Percentiles rank a stretch among this genome's conserved stretches.
phyloP scores from a whole-genome alignment of 2,113 vertebrate species.

The Poecilia latipinna region DNA sequence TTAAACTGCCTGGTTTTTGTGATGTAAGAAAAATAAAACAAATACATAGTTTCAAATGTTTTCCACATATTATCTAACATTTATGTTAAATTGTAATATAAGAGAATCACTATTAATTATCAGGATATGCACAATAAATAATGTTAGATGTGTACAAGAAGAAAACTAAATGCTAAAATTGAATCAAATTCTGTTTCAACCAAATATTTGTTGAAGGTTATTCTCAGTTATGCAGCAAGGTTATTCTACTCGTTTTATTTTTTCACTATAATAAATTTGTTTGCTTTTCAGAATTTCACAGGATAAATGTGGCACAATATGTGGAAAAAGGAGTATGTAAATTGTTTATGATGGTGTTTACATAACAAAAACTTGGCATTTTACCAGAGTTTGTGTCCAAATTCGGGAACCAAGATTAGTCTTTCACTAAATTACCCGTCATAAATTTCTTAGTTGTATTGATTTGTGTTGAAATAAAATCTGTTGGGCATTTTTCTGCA shows the following conservation, averaged over 20 bases:
- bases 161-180: too few relatives aligned
- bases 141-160: too few relatives aligned
- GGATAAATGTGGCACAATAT: neutral
- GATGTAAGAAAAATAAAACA: neutral
- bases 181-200: too few relatives aligned
- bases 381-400: neutral
- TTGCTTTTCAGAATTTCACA: neutral
- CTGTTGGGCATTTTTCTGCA: neutral
- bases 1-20: neutral
- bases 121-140: too few relatives aligned
- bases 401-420: neutral
- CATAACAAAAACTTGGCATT: neutral
- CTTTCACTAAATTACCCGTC: constrained; percentile 24
- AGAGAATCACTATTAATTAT: too few relatives aligned
- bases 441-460: constrained; percentile 7
- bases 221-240: too few relatives aligned
- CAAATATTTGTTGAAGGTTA: too few relatives aligned
- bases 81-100: neutral
- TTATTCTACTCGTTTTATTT: too few relatives aligned
- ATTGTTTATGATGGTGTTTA: neutral
- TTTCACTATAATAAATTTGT: neutral
- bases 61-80: neutral
- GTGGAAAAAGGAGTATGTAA: neutral
- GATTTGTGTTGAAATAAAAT: neutral
- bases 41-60: neutral